Base-by-base conservation (phyloP, 2,797 vertebrate species). In the Enteromius viviparus region DNA sequence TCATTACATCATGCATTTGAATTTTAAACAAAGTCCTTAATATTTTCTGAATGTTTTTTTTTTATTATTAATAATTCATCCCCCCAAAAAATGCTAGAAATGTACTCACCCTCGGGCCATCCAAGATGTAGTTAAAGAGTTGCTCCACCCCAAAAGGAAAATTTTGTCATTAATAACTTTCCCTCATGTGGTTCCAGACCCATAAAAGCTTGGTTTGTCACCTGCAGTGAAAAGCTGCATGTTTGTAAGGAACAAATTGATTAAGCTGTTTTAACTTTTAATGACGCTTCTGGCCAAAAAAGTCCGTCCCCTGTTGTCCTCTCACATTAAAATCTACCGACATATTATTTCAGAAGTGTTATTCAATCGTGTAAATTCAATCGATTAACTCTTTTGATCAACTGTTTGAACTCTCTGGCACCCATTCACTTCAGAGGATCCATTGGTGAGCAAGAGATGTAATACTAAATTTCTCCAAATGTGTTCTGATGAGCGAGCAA, bases 1-100 rank as follows among this genome's bases (percentile, higher is more conserved):
- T 58, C 60, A n/a, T 82, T 45, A 51, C 45, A 40, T 37, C 29
- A 66, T 51, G 37, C 47, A 45, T 69, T 76, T 69, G 9, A 76
- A 58, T 32, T 42, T 14, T 65, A 53, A 64, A 64, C 76, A 65
- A 78, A 78, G 58, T 45, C 32, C 49, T 53, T 53, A 65, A 78
- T 10, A 6, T 26, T 49, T 26, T 65, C 26, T 34, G 26, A 34
- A 23, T 9, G 42, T 14, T 32, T 29, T 8, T 64, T 62, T 62
- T 40, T 40, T 40, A 9, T 42, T 42, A 29, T 10, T 4, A 29
- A 29, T 62, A 62, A 29, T 29, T 26, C n/a, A 53, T 17, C 9
- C 21, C 45, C 47, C 1, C 2, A n/a, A 11, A 23, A 58, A 58
- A 4, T 23, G 9, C 9, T 58, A 4, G 53, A 58, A 58, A 58